These are phyloP conservation scores for Chloebia gouldiae DNA, from an alignment of 2,113 vertebrate genomes.

Conservation along the genomic window DNA sequence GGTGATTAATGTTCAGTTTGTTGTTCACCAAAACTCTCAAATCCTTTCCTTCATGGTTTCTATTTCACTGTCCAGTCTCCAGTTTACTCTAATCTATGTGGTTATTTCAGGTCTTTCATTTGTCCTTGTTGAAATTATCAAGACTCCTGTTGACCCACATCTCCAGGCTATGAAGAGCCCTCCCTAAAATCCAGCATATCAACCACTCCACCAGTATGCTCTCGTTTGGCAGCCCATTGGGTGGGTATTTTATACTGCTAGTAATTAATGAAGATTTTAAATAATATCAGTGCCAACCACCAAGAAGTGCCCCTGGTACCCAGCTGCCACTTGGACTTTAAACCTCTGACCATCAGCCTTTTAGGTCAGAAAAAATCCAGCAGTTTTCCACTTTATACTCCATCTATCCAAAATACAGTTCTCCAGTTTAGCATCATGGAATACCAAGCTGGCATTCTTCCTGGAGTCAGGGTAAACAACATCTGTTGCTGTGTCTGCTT, in stretches of 20 bases:
- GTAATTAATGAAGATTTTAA: not conserved
- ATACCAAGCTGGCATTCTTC: not conserved
- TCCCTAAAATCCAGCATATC: not conserved
- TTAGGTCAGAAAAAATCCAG: not conserved
- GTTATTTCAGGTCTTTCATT: not conserved
- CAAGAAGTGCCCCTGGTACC: not conserved
- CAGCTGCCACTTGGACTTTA: not conserved
- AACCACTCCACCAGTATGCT: not conserved
- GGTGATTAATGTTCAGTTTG: not conserved
- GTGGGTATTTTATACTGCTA: not conserved
- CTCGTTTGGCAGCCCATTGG: not conserved
- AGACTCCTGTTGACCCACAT: too few relatives aligned
- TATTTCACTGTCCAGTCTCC: not conserved
- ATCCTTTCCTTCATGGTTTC: not conserved
- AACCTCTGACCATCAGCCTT: not conserved
- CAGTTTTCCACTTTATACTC: not conserved
- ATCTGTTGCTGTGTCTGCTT: not conserved
- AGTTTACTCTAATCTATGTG: not conserved
- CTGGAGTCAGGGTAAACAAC: not conserved
- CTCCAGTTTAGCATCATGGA: not conserved
- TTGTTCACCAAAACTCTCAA: not conserved
- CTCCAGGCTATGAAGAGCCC: not conserved
- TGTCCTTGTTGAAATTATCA: not conserved
- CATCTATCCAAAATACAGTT: not conserved
- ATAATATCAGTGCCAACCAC: not conserved